phyloP scores from a whole-genome alignment of 2,113 vertebrate species.

The Suricata suricatta region DNA sequence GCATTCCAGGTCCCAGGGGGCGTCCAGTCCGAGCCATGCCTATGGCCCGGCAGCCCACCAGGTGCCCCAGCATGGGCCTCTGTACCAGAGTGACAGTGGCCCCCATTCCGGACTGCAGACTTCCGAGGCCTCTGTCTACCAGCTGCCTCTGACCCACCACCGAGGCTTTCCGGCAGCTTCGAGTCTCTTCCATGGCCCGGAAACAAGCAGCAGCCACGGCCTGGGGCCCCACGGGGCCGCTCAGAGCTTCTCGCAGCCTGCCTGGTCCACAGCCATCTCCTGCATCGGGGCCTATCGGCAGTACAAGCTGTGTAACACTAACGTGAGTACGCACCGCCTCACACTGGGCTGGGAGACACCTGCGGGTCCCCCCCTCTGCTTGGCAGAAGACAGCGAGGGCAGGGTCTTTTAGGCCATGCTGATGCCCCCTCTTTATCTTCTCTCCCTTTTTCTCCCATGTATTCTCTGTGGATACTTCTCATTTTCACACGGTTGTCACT shows the following conservation, averaged over 20 bases:
- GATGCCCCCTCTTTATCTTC: not conserved
- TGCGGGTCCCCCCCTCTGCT: not conserved
- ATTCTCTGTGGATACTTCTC: not conserved
- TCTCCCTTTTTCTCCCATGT: not conserved
- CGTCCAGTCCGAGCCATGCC: not conserved
- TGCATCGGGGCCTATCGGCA: constrained; percentile 87
- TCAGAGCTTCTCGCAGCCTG: constrained; percentile 80
- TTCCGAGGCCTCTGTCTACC: constrained; percentile 87
- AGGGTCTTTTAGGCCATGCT: not conserved
- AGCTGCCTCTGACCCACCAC: constrained; percentile 73
- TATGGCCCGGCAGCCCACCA: constrained; percentile 59
- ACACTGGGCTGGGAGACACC: not conserved
- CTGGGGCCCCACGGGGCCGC: not conserved
- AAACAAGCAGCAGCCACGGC: constrained; percentile 40
- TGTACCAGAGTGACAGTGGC: constrained; percentile 75
- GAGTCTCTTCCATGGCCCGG: constrained; percentile 75
- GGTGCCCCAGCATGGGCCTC: constrained; percentile 61
- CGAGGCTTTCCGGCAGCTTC: constrained; percentile 76
- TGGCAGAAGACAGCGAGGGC: not conserved
- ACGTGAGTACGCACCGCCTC: constrained; percentile 84
- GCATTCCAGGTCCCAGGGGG: constrained; percentile 55
- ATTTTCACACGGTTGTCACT: not conserved
- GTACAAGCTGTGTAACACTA: constrained; percentile 91
- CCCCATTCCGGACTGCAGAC: constrained; percentile 77
- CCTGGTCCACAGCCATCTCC: constrained; percentile 84